Conservation (phyloP, 2,888 invertebrate genomes). For the Dryobotodes eremita region DNA sequence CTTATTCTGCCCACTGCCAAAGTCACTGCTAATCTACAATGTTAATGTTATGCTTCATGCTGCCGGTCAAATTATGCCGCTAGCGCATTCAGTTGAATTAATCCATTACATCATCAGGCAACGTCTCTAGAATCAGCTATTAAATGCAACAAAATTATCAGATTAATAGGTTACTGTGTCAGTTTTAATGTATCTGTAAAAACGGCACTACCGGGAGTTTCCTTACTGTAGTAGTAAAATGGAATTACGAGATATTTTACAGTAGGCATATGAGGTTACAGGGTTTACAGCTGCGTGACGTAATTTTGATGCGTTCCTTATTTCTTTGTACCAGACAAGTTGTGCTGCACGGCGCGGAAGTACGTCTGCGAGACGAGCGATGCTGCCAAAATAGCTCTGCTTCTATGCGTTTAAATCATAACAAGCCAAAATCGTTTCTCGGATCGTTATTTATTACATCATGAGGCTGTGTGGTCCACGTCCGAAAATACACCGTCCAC, state of each 20-base stretch:
- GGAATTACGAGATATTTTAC: constrained; percentile 51
- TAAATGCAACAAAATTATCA: constrained; percentile 38
- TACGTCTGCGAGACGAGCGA: constrained; percentile 52
- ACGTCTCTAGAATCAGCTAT: constrained; percentile 34
- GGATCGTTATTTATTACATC: constrained; percentile 55
- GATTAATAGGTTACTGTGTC: constrained; percentile 60
- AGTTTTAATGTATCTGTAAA: constrained; percentile 56
- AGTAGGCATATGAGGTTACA: constrained; percentile 36
- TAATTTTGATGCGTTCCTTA: constrained; percentile 39
- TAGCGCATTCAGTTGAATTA: constrained; percentile 47
- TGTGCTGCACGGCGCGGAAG: constrained; percentile 57
- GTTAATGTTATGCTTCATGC: constrained; percentile 50
- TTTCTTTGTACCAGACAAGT: constrained; percentile 43
- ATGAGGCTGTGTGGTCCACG: constrained; percentile 35
- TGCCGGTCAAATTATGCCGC: constrained; percentile 43
- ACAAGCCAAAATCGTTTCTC: constrained; percentile 55
- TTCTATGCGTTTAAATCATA: constrained; percentile 62
- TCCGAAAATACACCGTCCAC: constrained; percentile 44
- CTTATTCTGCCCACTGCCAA: constrained; percentile 35
- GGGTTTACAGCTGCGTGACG: constrained; percentile 42
- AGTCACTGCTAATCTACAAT: constrained; percentile 51
- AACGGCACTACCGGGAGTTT: constrained; percentile 30
- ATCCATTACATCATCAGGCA: constrained; percentile 50
- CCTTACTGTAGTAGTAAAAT: constrained; percentile 55
- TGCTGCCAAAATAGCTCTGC: constrained; percentile 66